Conservation (phyloP, 2,113 vertebrate species). For the Ptilorrhoa leucosticta region DNA sequence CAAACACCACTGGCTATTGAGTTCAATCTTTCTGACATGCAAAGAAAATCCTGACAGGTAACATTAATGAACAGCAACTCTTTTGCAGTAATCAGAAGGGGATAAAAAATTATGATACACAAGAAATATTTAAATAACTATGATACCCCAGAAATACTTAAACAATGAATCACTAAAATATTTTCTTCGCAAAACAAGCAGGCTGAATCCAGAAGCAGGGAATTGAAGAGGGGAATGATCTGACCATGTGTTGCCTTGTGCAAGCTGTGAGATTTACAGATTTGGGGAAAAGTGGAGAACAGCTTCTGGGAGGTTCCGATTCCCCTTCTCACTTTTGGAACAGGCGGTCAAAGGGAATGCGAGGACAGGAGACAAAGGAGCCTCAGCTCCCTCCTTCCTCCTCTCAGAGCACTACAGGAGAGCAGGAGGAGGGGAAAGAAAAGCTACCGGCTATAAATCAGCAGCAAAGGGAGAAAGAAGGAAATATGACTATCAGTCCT, state of each 20-base stretch:
- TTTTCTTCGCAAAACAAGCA: not conserved
- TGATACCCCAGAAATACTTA: not conserved
- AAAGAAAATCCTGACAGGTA: not conserved
- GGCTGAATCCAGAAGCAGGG: not conserved
- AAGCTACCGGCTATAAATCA: not conserved
- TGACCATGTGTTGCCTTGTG: not conserved
- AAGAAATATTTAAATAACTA: not conserved
- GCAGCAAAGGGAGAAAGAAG: not conserved
- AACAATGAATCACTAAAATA: conserved; percentile 4
- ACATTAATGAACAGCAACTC: not conserved
- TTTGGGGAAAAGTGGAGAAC: not conserved
- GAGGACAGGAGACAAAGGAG: not conserved
- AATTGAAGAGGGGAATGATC: not conserved
- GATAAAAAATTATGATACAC: not conserved
- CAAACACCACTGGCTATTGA: not conserved
- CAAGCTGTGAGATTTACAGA: not conserved
- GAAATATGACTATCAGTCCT: not conserved
- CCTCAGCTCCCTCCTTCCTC: not conserved
- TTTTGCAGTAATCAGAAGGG: not conserved
- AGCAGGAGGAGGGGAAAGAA: not conserved
- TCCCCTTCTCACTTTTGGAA: not conserved
- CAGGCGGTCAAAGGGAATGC: not conserved
- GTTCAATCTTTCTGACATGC: not conserved
- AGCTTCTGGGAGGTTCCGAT: not conserved
- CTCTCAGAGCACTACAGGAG: not conserved